phyloP scores from a whole-genome alignment of 2,113 vertebrate genomes.

The Dipodomys spectabilis region DNA sequence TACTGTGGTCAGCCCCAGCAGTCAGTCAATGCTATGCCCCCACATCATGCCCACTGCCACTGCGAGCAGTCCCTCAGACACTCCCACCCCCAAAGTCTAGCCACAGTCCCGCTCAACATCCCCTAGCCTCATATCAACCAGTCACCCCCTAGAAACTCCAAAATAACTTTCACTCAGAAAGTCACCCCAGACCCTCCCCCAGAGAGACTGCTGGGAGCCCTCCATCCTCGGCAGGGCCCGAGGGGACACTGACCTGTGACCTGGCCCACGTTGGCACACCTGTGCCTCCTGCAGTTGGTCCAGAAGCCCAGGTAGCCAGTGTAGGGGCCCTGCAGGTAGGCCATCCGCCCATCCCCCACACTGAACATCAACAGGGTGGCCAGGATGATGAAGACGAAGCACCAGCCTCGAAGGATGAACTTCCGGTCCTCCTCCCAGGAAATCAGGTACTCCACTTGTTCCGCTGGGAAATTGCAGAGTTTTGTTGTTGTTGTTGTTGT shows the following conservation, averaged over 20 bases:
- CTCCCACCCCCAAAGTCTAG: not conserved
- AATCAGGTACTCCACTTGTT: not conserved
- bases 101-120: not conserved
- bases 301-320: constrained; percentile 65
- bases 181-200: not conserved
- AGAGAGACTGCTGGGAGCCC: not conserved
- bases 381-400: not conserved
- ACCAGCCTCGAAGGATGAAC: constrained; percentile 66
- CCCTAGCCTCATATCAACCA: not conserved
- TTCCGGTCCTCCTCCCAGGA: constrained; percentile 62
- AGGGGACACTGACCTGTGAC: constrained; percentile 51
- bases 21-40: not conserved
- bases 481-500: not conserved
- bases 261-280: constrained; percentile 32
- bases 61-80: not conserved
- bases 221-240: not conserved
- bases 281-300: constrained; percentile 47
- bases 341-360: constrained; percentile 29
- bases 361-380: constrained; percentile 1
- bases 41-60: not conserved
- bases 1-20: too few relatives aligned
- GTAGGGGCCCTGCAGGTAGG: not conserved
- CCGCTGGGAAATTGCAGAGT: not conserved
- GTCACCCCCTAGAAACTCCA: not conserved
- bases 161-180: not conserved